A percentile compares a stretch with the other conserved stretches of the same genome.
These are phyloP conservation scores for Brachionus asplanchnoidis DNA, from an alignment of 1,140 invertebrate species.

Conservation along the genomic window DNA sequence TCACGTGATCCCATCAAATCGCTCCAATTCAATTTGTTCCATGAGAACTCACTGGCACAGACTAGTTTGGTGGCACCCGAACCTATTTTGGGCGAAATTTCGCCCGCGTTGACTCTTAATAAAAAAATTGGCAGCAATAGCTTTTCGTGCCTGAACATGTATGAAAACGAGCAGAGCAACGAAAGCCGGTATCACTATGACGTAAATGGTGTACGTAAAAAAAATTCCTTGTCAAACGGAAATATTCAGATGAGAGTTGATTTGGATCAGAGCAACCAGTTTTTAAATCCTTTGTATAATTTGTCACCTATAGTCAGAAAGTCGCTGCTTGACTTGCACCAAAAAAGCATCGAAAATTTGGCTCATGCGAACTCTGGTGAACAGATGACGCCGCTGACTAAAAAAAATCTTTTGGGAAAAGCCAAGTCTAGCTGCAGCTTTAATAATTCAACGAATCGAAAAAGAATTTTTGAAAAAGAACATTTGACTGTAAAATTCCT, in stretches of 20 bases:
- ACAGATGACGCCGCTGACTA: not conserved
- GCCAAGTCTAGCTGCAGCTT: not conserved
- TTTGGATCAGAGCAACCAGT: not conserved
- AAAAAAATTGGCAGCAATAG: not conserved
- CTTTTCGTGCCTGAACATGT: conserved; percentile 21
- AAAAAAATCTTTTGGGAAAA: not conserved
- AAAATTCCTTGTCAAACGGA: not conserved
- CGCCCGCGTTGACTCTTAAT: not conserved
- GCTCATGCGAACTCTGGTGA: not conserved
- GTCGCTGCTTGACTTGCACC: conserved; percentile 5
- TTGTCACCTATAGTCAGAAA: not conserved
- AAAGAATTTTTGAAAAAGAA: not conserved
- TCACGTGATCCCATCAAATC: conserved; percentile 30
- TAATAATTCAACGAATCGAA: not conserved
- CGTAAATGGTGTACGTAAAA: not conserved
- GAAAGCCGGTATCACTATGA: not conserved
- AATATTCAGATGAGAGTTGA: not conserved
- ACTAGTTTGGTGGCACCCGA: not conserved
- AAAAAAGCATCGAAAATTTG: conserved; percentile 32
- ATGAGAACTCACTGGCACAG: not conserved
- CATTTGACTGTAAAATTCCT: conserved; percentile 25
- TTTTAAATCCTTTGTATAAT: not conserved
- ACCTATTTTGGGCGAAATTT: not conserved
- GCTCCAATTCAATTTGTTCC: not conserved
- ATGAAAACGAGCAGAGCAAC: not conserved